These are phyloP conservation scores for Actinostola sp. DNA, from an alignment of 92 coral and sea anemone genomes.

Conservation along the genomic window DNA sequence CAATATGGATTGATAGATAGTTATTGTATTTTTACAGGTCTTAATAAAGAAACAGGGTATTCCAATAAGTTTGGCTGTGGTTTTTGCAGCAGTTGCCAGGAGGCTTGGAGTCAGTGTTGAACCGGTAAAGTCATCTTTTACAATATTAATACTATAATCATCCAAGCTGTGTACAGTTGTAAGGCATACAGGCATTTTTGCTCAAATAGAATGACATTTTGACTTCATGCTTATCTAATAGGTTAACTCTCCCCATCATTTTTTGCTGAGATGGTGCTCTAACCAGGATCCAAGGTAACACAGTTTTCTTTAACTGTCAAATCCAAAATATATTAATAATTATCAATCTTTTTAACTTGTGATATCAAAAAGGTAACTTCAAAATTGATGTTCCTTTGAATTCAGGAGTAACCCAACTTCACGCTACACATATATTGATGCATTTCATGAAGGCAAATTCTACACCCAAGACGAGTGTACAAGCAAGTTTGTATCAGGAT, in stretches of 20 bases:
- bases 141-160: too few relatives aligned
- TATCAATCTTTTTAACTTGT: too few relatives aligned
- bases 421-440: conserved; percentile 73
- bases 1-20: background rate
- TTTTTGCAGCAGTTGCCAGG: conserved; percentile 81
- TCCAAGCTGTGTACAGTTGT: too few relatives aligned
- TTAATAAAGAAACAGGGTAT: conserved; percentile 70
- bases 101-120: conserved; percentile 76
- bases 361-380: too few relatives aligned
- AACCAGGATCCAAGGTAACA: conserved; percentile 51
- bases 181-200: too few relatives aligned
- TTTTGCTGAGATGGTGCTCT: conserved; percentile 78
- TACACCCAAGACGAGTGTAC: conserved; percentile 55
- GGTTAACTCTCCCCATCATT: conserved; percentile 92
- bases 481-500: conserved; percentile 32
- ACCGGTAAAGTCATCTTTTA: conserved; percentile 70
- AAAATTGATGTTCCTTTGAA: conserved; percentile 23
- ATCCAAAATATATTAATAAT: too few relatives aligned
- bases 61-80: conserved; percentile 85
- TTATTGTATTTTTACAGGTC: conserved; percentile 47
- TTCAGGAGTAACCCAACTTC: conserved; percentile 30
- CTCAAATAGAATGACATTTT: too few relatives aligned
- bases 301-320: background rate
- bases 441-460: conserved; percentile 72
- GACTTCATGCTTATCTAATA: conserved; percentile 19